Evolutionary conservation across 1,140 invertebrate genomes (phyloP).

Genomic region (Neoseiulus cucumeris): DNA sequence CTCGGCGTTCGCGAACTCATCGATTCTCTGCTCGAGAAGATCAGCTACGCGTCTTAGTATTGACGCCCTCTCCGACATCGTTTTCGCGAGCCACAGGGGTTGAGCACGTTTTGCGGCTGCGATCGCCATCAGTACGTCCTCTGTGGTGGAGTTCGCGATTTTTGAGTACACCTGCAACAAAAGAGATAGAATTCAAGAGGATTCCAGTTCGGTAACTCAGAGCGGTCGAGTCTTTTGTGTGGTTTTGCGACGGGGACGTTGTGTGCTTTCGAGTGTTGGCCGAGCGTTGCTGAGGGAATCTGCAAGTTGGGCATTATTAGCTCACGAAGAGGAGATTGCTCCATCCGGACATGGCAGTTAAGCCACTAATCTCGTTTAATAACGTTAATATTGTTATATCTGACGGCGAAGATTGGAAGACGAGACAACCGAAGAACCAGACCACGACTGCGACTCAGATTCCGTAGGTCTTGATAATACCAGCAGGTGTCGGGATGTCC

Average conservation of each 20-base stretch:
- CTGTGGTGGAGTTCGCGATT: conserved; percentile 22
- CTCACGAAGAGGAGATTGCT: background rate
- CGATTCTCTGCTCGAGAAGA: conserved; percentile 19
- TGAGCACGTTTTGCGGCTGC: conserved; percentile 16
- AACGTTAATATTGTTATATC: too few relatives aligned
- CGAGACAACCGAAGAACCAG: too few relatives aligned
- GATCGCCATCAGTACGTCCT: conserved; percentile 11
- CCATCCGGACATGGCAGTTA: conserved; percentile 34
- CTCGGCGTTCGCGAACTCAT: conserved; percentile 34
- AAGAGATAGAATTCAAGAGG: too few relatives aligned
- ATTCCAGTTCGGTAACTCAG: too few relatives aligned
- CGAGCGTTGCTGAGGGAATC: conserved; percentile 23
- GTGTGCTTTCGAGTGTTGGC: too few relatives aligned
- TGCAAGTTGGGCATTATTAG: conserved; percentile 29
- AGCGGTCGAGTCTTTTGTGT: too few relatives aligned
- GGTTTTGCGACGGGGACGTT: too few relatives aligned
- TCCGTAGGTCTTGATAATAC: too few relatives aligned
- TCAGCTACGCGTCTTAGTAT: conserved; percentile 6
- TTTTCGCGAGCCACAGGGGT: background rate
- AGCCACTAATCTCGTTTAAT: too few relatives aligned
- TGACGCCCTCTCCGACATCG: background rate
- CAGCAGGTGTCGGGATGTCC: too few relatives aligned
- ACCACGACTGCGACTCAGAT: too few relatives aligned
- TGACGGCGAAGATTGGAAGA: too few relatives aligned
- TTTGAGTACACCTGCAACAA: background rate